Evolutionary conservation across 2,888 invertebrate genomes (phyloP).

Genomic region (Tenthredo mesomela): DNA sequence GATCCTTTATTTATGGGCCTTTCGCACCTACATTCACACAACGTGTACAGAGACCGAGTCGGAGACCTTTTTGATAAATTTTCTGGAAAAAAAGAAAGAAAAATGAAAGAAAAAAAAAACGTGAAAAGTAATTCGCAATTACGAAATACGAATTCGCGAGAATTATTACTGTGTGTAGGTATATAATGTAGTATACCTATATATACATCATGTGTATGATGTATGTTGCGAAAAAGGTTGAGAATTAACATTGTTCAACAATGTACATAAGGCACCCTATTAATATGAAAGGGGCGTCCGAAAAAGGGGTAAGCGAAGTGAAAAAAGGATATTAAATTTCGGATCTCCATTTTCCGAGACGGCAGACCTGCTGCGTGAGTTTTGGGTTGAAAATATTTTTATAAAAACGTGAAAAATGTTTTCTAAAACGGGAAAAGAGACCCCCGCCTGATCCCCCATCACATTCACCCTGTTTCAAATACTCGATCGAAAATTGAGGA

Average conservation of each 20-base stretch:
- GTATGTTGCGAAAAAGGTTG: background rate
- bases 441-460: background rate
- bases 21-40: background rate
- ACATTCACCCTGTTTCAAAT: background rate
- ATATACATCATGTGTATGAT: background rate
- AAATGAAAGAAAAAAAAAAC: background rate
- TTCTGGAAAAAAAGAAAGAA: background rate
- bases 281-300: constrained; percentile 2
- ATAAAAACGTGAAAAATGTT: background rate
- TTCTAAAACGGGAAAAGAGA: background rate
- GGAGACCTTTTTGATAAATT: constrained; percentile 5
- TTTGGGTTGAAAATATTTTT: background rate
- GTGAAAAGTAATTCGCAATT: background rate
- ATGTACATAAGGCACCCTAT: constrained; percentile 17
- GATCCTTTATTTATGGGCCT: constrained; percentile 4
- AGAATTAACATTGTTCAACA: constrained; percentile 6
- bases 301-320: constrained; percentile 13
- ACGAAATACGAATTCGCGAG: background rate
- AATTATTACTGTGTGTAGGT: background rate
- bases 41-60: background rate
- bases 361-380: background rate
- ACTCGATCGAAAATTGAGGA: background rate
- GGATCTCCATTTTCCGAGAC: background rate
- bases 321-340: constrained; percentile 29
- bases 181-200: no score